These are phyloP conservation scores for Atractosteus spatula DNA, from an alignment of 2,113 vertebrate genomes.

Conservation along the genomic window DNA sequence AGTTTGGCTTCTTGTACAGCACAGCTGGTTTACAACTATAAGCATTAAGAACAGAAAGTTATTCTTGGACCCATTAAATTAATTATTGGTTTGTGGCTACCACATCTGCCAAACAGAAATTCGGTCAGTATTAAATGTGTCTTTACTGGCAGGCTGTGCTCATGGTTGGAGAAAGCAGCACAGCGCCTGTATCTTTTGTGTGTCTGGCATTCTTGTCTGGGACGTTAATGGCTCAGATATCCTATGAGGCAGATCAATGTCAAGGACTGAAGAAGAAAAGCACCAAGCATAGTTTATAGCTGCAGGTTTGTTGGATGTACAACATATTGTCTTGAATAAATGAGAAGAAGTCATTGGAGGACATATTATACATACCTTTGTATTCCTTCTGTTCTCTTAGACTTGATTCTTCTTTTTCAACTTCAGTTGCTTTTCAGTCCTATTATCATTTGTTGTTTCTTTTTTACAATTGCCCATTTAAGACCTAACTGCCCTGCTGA, in stretches of 20 bases:
- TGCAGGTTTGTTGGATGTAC: no score
- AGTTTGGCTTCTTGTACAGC: background rate
- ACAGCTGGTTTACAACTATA: conserved; percentile 1
- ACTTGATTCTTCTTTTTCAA: no score
- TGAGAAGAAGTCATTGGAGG: no score
- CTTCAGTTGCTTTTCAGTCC: no score
- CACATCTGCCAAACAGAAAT: conserved; percentile 8
- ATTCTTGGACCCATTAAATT: conserved; percentile 17
- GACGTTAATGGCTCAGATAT: background rate
- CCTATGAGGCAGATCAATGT: background rate
- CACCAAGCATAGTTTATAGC: no score
- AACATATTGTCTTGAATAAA: no score
- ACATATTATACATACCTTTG: no score
- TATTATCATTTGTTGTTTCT: no score
- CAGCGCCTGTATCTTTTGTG: background rate
- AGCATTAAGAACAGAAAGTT: background rate
- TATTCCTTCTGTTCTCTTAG: no score
- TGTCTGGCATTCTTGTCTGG: background rate
- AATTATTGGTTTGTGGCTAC: conserved; percentile 8
- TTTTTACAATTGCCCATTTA: no score
- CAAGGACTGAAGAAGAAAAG: background rate
- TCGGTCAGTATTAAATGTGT: conserved; percentile 1
- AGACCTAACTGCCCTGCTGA: no score
- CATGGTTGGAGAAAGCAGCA: conserved; percentile 2
- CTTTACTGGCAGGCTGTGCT: conserved; percentile 9